phyloP scores from a whole-genome alignment of 2,113 vertebrate genomes.

The Hippocampus abdominalis region DNA sequence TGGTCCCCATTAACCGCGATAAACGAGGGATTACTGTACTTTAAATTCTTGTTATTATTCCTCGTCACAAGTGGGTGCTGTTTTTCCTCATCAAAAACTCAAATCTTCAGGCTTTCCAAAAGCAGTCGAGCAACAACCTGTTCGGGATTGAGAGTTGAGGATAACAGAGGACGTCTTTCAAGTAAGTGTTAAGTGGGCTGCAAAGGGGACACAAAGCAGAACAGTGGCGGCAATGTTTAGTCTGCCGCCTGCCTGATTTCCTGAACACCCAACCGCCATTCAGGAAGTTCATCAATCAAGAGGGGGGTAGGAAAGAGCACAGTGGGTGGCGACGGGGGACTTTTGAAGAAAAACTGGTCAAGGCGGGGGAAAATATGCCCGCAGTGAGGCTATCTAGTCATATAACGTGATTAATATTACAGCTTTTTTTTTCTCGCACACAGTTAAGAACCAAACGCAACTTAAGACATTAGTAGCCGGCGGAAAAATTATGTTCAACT shows the following conservation, averaged over 20 bases:
- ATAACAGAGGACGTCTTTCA: conserved; percentile 19
- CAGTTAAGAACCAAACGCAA: conserved; percentile 27
- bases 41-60: too few species aligned
- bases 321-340: too few species aligned
- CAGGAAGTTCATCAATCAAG: background rate
- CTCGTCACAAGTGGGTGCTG: too few species aligned
- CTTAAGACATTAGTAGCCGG: too few species aligned
- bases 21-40: too few species aligned
- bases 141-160: background rate
- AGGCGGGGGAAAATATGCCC: conserved; percentile 3
- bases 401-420: too few species aligned
- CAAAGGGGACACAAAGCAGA: conserved; percentile 1
- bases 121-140: too few species aligned
- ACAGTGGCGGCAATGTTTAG: conserved; percentile 1
- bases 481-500: too few species aligned
- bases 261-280: conserved; percentile 8
- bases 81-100: too few species aligned
- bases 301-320: conserved; percentile 17
- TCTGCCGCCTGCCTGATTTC: background rate
- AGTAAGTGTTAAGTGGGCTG: background rate
- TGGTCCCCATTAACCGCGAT: too few species aligned
- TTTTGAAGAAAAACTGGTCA: too few species aligned
- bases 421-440: background rate
- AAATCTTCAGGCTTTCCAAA: background rate
- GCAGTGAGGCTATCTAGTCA: background rate